These are phyloP conservation scores for Neotoma lepida DNA, from an alignment of 2,113 vertebrate genomes.

Conservation along the genomic window DNA sequence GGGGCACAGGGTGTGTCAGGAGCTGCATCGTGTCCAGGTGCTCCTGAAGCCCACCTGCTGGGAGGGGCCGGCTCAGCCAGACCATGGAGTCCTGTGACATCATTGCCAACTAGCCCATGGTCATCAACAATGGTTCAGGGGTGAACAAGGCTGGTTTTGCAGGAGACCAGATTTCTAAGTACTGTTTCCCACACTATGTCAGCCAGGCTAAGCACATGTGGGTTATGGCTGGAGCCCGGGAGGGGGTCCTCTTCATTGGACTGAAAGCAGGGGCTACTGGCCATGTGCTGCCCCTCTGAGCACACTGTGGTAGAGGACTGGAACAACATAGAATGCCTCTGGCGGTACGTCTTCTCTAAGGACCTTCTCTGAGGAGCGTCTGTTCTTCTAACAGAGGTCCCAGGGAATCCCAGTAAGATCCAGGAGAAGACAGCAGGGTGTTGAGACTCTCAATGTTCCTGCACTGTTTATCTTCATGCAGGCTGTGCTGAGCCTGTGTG, in stretches of 20 bases:
- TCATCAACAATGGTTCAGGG: slow-evolving; percentile 88
- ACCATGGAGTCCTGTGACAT: slow-evolving; percentile 94
- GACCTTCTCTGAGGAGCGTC: slow-evolving; percentile 95
- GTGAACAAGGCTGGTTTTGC: background rate
- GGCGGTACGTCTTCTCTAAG: slow-evolving; percentile 94
- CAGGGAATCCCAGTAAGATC: slow-evolving; percentile 92
- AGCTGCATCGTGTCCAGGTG: background rate
- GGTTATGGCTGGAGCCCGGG: background rate
- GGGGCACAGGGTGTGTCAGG: background rate
- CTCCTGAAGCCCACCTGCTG: background rate
- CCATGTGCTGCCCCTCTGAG: slow-evolving; percentile 93
- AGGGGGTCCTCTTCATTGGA: background rate
- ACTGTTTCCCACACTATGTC: too few species aligned
- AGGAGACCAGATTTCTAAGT: too few species aligned
- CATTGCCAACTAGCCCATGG: slow-evolving; percentile 92
- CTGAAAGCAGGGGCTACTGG: slow-evolving; percentile 85
- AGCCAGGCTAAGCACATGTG: too few species aligned
- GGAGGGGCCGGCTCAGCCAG: slow-evolving; percentile 59
- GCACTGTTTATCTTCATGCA: slow-evolving; percentile 95
- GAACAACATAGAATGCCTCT: slow-evolving; percentile 95
- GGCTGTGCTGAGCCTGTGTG: slow-evolving; percentile 93
- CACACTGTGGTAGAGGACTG: slow-evolving; percentile 93
- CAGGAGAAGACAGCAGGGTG: slow-evolving; percentile 91
- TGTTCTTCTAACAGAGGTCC: slow-evolving; percentile 92
- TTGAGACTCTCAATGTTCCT: slow-evolving; percentile 94